phyloP scores from a whole-genome alignment of 2,113 vertebrate species.

The Oncorhynchus tshawytscha region DNA sequence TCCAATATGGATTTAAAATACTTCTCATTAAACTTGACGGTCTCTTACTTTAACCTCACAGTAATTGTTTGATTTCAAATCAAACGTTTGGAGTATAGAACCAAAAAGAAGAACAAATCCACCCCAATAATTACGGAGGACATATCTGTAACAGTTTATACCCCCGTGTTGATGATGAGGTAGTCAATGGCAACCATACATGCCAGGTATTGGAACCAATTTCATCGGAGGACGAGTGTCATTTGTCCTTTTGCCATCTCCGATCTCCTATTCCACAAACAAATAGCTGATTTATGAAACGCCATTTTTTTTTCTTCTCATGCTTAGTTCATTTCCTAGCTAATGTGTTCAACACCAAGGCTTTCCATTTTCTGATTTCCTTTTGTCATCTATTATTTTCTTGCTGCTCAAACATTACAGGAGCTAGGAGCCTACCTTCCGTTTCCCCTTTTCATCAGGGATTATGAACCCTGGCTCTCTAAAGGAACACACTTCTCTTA shows the following conservation, averaged over 20 bases:
- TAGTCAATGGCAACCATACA: neutral
- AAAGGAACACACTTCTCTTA: neutral
- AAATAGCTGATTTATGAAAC: neutral
- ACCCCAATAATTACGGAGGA: neutral
- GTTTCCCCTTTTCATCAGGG: neutral
- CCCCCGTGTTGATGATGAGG: neutral
- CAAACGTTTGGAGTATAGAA: too few relatives aligned
- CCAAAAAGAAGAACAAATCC: neutral
- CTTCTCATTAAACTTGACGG: too few relatives aligned
- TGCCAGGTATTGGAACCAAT: too few relatives aligned
- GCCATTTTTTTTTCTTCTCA: too few relatives aligned
- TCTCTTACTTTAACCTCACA: neutral
- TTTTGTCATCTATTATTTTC: too few relatives aligned
- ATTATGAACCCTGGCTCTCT: neutral
- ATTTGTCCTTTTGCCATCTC: neutral
- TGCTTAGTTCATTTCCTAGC: neutral
- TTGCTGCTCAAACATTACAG: neutral
- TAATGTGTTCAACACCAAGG: neutral
- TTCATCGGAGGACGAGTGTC: too few relatives aligned
- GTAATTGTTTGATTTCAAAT: neutral
- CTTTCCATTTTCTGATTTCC: neutral
- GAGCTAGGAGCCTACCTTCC: neutral
- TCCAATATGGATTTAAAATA: too few relatives aligned
- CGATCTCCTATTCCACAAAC: neutral
- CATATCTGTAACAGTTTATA: neutral